Base-by-base conservation (phyloP, 35 echinoderm and acorn worm genomes). In the Nesometra sesokonis region DNA sequence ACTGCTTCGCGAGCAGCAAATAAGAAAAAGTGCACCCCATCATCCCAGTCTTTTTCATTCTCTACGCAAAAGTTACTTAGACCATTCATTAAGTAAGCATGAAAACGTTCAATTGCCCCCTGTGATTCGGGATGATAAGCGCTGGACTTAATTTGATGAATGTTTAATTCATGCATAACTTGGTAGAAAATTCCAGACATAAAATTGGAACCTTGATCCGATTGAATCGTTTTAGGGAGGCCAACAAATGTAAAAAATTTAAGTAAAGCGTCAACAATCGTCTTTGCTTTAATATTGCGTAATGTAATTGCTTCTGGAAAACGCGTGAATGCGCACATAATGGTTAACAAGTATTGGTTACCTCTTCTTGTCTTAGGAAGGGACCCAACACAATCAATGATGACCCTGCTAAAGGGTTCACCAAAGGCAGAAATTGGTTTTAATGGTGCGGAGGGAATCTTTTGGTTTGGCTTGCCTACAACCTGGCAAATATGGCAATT, bases 361-460 rank as follows among this genome's bases (percentile, higher is more conserved):
- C 89, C 90, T 39, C 86, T 33, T 86, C 40, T 86, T 11, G 89
- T 91, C 47, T 83, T 95, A 29, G 93, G 93, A 27, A 94, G 47
- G n/a, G 86, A 84, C n/a, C 90, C 90, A 29, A 95, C 93, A 83
- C 90, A 91, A 78, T 95, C 88, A 35, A 89, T 81, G 32, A 93
- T 90, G n/a, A 97, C 88, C 57, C 77, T 92, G 39, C 52, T 85
- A 85, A 97, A 93, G 31, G 90, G 94, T 37, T 97, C 94, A 57
- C 92, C 90, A 85, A 97, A 97, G 36, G 94, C 90, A 5, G 94
- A 88, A 34, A 97, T 92, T 8, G 90, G 94, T 78, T 86, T 89
- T 21, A 97, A 33, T 19, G 94, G 94, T 31, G 87, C 90, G n/a
- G n/a, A n/a, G n/a, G n/a, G n/a, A n/a, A n/a, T 89, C n/a, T 86